Conservation (phyloP, 2,888 invertebrate species). For the Ochropleura plecta region DNA sequence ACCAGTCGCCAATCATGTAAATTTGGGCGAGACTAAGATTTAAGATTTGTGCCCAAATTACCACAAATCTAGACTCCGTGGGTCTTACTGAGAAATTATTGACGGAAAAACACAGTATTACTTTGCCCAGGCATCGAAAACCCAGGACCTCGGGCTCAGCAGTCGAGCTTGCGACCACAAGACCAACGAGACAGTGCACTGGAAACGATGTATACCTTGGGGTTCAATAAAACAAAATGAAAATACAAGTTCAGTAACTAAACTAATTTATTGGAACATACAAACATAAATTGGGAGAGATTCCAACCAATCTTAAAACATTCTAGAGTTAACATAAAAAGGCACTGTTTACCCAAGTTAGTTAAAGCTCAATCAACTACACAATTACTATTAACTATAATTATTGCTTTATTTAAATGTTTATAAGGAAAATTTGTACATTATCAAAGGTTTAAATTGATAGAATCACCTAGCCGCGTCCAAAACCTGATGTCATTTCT, state of each 20-base stretch:
- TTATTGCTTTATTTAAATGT: constrained; percentile 13
- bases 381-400: constrained; percentile 45
- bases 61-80: no score
- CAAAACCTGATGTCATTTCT: no score
- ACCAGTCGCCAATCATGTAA: no score
- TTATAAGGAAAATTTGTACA: constrained; percentile 16
- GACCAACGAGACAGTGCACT: no score
- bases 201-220: neutral
- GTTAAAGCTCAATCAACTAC: constrained; percentile 62
- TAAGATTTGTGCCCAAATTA: no score
- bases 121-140: no score
- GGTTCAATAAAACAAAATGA: neutral
- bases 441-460: neutral
- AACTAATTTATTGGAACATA: constrained; percentile 58
- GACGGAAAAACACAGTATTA: no score
- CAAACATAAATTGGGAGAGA: constrained; percentile 49
- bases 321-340: constrained; percentile 47
- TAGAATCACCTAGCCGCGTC: neutral
- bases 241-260: neutral
- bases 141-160: no score
- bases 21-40: no score
- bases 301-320: constrained; percentile 42
- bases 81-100: no score
- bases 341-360: constrained; percentile 54
- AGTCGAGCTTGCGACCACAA: no score